A percentile compares a stretch with the other conserved stretches of the same genome.
phyloP scores from a whole-genome alignment of 2,113 vertebrate species.

The Prinia subflava region DNA sequence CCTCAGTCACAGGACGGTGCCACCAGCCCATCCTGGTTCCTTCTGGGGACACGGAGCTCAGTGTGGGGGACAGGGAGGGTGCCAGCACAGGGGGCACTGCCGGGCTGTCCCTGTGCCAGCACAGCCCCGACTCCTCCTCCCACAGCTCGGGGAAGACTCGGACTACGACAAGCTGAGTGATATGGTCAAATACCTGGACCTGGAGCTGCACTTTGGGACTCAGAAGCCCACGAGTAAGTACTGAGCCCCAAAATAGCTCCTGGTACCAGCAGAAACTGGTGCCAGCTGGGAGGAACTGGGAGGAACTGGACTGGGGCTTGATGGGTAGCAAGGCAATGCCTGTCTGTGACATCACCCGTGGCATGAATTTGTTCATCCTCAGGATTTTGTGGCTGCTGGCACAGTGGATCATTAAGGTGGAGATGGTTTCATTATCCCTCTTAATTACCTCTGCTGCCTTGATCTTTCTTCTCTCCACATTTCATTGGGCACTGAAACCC shows the following conservation, averaged over 20 bases:
- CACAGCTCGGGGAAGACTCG: conserved; percentile 87
- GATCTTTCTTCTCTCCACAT: background rate
- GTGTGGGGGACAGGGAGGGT: background rate
- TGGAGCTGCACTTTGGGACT: conserved; percentile 97
- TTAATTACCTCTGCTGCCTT: background rate
- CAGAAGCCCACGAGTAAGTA: conserved; percentile 89
- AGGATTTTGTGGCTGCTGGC: background rate
- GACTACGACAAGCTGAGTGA: conserved; percentile 97
- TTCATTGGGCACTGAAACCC: background rate
- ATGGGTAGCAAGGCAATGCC: background rate
- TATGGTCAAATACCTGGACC: conserved; percentile 98
- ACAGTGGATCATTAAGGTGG: background rate
- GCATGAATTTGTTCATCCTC: background rate
- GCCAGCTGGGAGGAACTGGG: background rate
- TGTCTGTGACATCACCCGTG: background rate
- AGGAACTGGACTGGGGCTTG: background rate
- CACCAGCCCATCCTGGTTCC: background rate
- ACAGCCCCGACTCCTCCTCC: background rate
- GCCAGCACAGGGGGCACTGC: background rate
- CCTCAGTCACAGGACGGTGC: background rate
- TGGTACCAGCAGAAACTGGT: background rate
- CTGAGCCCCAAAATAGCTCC: background rate
- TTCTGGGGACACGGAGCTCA: background rate
- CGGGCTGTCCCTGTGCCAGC: fast-evolving
- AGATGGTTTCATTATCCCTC: background rate